Evolutionary conservation across 2,797 vertebrate species (phyloP), one percentile per base, ranked within the genome.

Genomic region (Dromococcyx pavoninus): DNA sequence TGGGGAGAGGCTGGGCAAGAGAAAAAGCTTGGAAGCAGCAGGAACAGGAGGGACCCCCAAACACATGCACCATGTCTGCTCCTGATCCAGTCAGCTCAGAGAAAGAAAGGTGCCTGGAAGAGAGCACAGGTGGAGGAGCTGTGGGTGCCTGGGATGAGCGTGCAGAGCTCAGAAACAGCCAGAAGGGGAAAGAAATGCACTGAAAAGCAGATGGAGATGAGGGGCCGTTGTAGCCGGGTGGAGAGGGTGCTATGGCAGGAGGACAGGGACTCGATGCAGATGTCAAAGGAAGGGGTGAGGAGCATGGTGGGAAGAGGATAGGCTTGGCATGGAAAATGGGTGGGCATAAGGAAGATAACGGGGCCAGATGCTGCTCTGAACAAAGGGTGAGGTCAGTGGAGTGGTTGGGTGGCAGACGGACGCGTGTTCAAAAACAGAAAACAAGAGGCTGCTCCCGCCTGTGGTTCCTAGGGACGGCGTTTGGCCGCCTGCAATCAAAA

Each of bases 281-380:
- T 18, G 32, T 24, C 66, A 94, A 81, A 72, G 92, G 89, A 82
- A 80, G 69, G 71, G 48, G 60, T 72, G 95, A 93, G 69, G 85
- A 89, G 74, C 57, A 5, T 2, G n/a, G 74, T 69, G 82, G 94
- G 89, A 89, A 93, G 66, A 91, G 80, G 79, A 93, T 66, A 86
- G 93, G 91, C 83, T 94, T 88, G 94, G 95, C 91, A 89, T 21
- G 69, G 94, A 82, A 93, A 93, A 89, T 46, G 62, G 86, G 83
- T 53, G 28, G 86, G 85, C 69, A 17, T 11, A 39, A 78, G 82
- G 88, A 75, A 84, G 94, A 88, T 90, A 86, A 77, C 35, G 5
- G 89, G 43, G 75, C 64, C 91, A 70, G 73, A 76, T 4, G 23
- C 75, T 24, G 54, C 60, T 16, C 5, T 17, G 73, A 81, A 72